phyloP scores from a whole-genome alignment of 2,113 vertebrate species.

The Poeciliopsis occidentalis region DNA sequence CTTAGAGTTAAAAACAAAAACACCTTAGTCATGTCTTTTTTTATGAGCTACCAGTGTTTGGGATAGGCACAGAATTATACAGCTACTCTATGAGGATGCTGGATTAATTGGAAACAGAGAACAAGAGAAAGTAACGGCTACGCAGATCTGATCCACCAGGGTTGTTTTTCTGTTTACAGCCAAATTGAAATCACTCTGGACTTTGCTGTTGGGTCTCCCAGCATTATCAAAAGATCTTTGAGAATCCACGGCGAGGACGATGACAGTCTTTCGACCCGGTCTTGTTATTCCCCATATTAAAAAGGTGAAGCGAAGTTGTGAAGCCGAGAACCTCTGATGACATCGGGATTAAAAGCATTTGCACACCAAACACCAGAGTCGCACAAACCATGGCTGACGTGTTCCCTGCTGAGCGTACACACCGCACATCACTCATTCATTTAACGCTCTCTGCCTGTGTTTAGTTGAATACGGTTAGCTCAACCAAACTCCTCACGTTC shows the following conservation, averaged over 20 bases:
- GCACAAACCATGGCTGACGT: slow-evolving; percentile 54
- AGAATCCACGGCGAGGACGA: background rate
- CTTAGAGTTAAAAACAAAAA: too few species aligned
- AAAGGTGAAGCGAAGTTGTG: slow-evolving; percentile 15
- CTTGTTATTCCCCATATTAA: slow-evolving; percentile 41
- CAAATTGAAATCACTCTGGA: slow-evolving; percentile 59
- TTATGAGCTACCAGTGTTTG: too few species aligned
- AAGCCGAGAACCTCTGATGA: slow-evolving; percentile 46
- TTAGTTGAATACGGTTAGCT: slow-evolving; percentile 26
- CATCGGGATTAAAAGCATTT: slow-evolving; percentile 45
- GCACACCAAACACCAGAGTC: slow-evolving; percentile 28
- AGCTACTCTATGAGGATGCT: too few species aligned
- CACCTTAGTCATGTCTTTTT: too few species aligned
- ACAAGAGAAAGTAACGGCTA: slow-evolving; percentile 62
- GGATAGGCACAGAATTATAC: too few species aligned
- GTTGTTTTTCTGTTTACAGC: slow-evolving; percentile 53
- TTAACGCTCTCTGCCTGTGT: slow-evolving; percentile 28
- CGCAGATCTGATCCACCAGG: slow-evolving; percentile 67
- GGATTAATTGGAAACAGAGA: slow-evolving; percentile 80
- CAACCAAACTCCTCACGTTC: background rate
- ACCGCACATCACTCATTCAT: slow-evolving; percentile 42
- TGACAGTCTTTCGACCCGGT: slow-evolving; percentile 24
- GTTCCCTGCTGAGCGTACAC: slow-evolving; percentile 49
- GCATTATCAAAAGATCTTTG: slow-evolving; percentile 32
- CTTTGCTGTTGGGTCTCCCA: slow-evolving; percentile 49